phyloP scores from a whole-genome alignment of 2,113 vertebrate genomes.

The Indicator indicator region DNA sequence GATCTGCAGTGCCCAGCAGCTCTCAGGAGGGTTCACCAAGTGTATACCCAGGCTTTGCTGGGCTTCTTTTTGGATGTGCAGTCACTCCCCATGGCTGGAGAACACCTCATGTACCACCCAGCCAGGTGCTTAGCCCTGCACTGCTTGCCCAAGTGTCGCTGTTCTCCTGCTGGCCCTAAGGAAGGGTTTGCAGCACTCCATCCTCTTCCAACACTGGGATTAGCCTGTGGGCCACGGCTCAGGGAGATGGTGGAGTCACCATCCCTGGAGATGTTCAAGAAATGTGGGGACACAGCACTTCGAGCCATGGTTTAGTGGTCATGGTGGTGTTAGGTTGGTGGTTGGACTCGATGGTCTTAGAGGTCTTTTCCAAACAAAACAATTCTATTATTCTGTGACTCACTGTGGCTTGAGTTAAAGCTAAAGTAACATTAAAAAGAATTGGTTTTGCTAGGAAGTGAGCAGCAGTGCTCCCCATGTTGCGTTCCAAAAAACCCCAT shows the following conservation, averaged over 20 bases:
- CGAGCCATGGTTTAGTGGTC: too few species aligned
- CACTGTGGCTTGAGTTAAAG: background rate
- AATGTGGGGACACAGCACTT: too few species aligned
- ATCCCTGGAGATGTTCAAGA: too few species aligned
- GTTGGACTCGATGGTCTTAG: too few species aligned
- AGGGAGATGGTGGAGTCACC: too few species aligned
- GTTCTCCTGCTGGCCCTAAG: fast-evolving
- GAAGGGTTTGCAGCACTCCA: background rate
- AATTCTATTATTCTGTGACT: background rate
- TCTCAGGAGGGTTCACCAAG: background rate
- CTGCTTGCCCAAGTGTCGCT: background rate
- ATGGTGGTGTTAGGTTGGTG: too few species aligned
- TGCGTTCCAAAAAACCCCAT: background rate
- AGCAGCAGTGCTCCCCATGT: background rate
- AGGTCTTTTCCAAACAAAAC: too few species aligned
- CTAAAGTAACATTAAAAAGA: background rate
- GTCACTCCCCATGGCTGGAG: background rate
- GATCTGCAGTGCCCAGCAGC: background rate
- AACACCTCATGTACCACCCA: background rate
- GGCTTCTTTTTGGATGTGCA: background rate
- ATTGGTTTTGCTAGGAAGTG: background rate
- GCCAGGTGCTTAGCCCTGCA: background rate
- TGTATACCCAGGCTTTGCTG: fast-evolving
- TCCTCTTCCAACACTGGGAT: background rate
- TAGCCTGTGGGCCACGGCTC: background rate